Percentiles rank a stretch among this genome's conserved stretches.
These are phyloP conservation scores for Arbacia lixula DNA, from an alignment of 53 echinoderm and acorn worm genomes.

Conservation along the genomic window DNA sequence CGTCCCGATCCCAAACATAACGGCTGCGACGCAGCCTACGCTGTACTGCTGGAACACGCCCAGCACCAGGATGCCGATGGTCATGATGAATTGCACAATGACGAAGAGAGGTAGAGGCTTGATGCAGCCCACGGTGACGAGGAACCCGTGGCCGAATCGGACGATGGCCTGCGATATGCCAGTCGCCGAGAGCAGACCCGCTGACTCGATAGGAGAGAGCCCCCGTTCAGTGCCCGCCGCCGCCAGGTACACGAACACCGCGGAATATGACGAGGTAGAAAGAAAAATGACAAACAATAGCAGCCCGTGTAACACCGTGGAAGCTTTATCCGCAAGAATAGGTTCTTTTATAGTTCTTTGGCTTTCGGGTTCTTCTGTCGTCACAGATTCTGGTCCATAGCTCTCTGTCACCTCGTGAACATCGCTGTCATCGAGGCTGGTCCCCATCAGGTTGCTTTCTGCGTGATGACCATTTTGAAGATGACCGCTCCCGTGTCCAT, in stretches of 20 bases:
- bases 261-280: slow-evolving; percentile 46
- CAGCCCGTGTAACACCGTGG: slow-evolving; percentile 28
- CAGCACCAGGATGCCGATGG: slow-evolving; percentile 41
- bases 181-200: slow-evolving; percentile 43
- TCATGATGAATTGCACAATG: slow-evolving; percentile 56
- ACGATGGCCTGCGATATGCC: slow-evolving; percentile 46
- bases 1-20: slow-evolving; percentile 50
- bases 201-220: slow-evolving; percentile 37
- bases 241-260: slow-evolving; percentile 45
- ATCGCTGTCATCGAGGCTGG: slow-evolving; percentile 23
- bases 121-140: slow-evolving; percentile 32
- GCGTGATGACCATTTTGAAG: not conserved
- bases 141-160: slow-evolving; percentile 49
- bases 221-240: slow-evolving; percentile 35
- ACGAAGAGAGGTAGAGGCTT: slow-evolving; percentile 43
- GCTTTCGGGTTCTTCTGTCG: not conserved
- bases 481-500: not conserved
- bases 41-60: slow-evolving; percentile 43
- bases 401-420: slow-evolving; percentile 36
- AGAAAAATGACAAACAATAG: slow-evolving; percentile 32
- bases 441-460: not conserved
- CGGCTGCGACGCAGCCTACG: slow-evolving; percentile 27
- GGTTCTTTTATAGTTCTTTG: not conserved
- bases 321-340: slow-evolving; percentile 16
- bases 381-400: slow-evolving; percentile 5